Conservation (phyloP, 2,113 vertebrate species). For the Dromaius novaehollandiae region DNA sequence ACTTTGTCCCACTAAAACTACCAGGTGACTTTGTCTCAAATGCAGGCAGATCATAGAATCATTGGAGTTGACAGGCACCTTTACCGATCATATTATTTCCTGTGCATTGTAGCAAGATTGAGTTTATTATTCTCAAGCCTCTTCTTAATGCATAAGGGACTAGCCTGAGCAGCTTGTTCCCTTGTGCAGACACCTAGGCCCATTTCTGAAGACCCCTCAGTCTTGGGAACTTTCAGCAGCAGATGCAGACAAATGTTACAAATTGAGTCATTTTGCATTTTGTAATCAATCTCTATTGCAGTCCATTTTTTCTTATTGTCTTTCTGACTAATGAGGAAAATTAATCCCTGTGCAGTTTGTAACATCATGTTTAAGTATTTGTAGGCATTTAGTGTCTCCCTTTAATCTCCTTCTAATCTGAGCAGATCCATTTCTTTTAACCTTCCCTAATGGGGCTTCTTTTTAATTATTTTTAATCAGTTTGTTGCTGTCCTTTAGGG, state of each 20-base stretch:
- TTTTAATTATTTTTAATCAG: constrained; percentile 40
- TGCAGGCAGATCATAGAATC: background rate
- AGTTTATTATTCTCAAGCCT: background rate
- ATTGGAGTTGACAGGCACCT: background rate
- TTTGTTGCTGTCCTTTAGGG: constrained; percentile 5
- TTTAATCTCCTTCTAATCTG: constrained; percentile 19
- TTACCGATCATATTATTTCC: background rate
- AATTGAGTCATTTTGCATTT: background rate
- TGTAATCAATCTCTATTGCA: constrained; percentile 13
- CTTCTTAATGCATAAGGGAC: background rate
- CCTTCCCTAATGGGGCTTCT: background rate
- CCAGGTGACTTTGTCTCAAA: background rate
- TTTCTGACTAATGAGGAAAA: constrained; percentile 19
- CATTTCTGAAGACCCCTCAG: background rate
- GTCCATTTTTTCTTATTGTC: constrained; percentile 4
- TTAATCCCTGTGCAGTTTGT: constrained; percentile 19
- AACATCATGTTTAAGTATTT: constrained; percentile 19
- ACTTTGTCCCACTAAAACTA: background rate
- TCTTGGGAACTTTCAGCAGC: constrained; percentile 13
- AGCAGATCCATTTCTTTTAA: background rate
- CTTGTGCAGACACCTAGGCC: background rate
- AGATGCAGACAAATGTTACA: constrained; percentile 19
- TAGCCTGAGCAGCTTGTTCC: background rate
- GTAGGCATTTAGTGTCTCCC: constrained; percentile 14
- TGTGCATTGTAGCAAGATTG: background rate